Base-by-base conservation (phyloP, 2,888 invertebrate genomes). In the Lasioglossum zephyrum region DNA sequence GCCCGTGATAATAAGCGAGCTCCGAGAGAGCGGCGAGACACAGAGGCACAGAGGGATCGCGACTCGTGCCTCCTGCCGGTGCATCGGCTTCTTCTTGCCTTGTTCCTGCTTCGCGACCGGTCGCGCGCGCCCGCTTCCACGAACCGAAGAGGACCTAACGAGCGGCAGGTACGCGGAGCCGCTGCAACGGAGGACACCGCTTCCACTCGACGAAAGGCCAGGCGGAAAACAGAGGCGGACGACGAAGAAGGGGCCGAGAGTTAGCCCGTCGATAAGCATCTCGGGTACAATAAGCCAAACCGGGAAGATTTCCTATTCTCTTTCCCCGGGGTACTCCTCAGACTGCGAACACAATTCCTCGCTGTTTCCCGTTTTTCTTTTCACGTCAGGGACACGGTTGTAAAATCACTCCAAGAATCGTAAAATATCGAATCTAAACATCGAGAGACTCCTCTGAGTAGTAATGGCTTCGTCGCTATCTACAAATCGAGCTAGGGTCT, bases 101-200 rank as follows among this genome's bases (percentile, higher is more conserved):
- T 87, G 84, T 84, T 86, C 36, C 73, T 53, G 63, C 63, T 63
- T 63, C 63, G 70, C 63, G 79, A 53, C 73, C 63, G 63, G 63
- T 72, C 44, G 66, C 66, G 36, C 36, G 66, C 57, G 31, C 85
- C 80, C 82, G 77, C 85, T 92, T 92, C 92, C 89, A 91, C 92
- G 92, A 92, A 92, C 81, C 81, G 87, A 87, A n/a, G n/a, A 39
- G 36, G 66, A 69, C 86, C 81, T 88, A 89, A 89, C 86, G 80
- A 89, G 89, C 31, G 66, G 36, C 66, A 69, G 39, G 39, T 39
- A 63, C 31, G 16, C 31, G 63, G 63, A 53, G 22, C 22, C 60
- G 60, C 26, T 60, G 60, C 60, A 60, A 63, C 63, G 31, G 39
- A 18, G 69, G 69, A 39, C 69, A 39, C 69, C 69, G 66, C 41